Evolutionary conservation across 2,113 vertebrate genomes (phyloP).

Genomic region (Stigmatopora nigra): DNA sequence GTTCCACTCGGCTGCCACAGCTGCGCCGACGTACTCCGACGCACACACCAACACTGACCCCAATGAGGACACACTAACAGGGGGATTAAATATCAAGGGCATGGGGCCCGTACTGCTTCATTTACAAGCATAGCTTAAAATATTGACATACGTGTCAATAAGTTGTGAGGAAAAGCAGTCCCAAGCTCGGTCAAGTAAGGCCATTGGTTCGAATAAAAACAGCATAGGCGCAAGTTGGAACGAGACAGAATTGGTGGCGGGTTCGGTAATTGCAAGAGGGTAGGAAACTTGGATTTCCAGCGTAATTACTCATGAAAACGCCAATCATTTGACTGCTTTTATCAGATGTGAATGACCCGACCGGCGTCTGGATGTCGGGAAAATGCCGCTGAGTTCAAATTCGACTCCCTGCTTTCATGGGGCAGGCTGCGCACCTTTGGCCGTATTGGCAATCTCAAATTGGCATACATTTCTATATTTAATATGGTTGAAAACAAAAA

Average conservation of each 20-base stretch:
- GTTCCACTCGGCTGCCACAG: conserved; percentile 57
- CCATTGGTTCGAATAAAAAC: conserved; percentile 7
- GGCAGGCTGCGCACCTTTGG: conserved; percentile 38
- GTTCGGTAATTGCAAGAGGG: conserved; percentile 45
- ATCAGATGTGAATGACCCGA: conserved; percentile 39
- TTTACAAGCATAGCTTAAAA: conserved; percentile 14
- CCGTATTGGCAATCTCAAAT: conserved; percentile 40
- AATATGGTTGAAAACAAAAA: conserved; percentile 6
- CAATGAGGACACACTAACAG: conserved; percentile 46
- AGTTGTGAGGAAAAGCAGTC: conserved; percentile 23
- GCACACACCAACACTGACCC: conserved; percentile 47
- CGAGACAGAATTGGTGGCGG: conserved; percentile 20
- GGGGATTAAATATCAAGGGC: conserved; percentile 55
- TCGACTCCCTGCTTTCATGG: conserved; percentile 28
- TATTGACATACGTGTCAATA: conserved; percentile 16
- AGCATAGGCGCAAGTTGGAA: conserved; percentile 26
- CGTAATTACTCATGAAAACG: conserved; percentile 49
- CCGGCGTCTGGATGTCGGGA: conserved; percentile 24
- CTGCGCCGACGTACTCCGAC: conserved; percentile 57
- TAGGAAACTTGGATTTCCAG: conserved; percentile 23
- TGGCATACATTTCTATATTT: conserved; percentile 23
- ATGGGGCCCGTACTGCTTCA: conserved; percentile 38
- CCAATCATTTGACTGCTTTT: conserved; percentile 35
- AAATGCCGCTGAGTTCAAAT: conserved; percentile 13
- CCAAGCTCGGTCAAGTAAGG: conserved; percentile 11